Conservation (phyloP, 2,888 invertebrate species). For the Allolobophora icterica region DNA sequence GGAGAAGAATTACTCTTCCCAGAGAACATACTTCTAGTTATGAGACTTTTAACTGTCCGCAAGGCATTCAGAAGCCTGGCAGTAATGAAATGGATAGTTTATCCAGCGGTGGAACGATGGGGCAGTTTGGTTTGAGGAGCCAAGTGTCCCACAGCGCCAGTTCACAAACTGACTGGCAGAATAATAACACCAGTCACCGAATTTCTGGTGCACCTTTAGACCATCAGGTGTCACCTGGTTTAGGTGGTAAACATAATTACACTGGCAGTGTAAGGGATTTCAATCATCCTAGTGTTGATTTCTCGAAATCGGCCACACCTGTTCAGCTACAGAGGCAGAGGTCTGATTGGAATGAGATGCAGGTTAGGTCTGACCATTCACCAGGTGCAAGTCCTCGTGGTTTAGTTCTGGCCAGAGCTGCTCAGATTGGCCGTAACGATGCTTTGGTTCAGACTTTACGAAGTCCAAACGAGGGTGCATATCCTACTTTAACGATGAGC, state of each 20-base stretch:
- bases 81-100: background rate
- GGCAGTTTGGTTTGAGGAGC: too few relatives aligned
- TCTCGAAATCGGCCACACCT: too few relatives aligned
- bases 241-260: too few relatives aligned
- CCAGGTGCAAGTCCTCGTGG: background rate
- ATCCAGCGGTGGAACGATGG: too few relatives aligned
- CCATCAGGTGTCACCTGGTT: too few relatives aligned
- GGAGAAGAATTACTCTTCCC: background rate
- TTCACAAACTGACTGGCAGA: too few relatives aligned
- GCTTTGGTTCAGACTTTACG: background rate
- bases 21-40: background rate
- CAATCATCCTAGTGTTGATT: too few relatives aligned
- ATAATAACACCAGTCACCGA: too few relatives aligned
- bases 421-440: background rate
- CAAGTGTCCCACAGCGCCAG: too few relatives aligned
- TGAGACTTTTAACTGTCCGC: background rate
- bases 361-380: background rate
- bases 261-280: too few relatives aligned
- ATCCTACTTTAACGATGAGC: background rate
- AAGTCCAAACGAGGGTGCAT: background rate
- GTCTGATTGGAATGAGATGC: background rate
- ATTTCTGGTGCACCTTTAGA: too few relatives aligned
- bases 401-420: background rate
- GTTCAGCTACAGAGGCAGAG: background rate
- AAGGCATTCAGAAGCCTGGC: background rate